A percentile compares a stretch with the other conserved stretches of the same genome.
phyloP scores from a whole-genome alignment of 30 jellyfish, hydroid and myxozoan species.

The Aurelia sp. region DNA sequence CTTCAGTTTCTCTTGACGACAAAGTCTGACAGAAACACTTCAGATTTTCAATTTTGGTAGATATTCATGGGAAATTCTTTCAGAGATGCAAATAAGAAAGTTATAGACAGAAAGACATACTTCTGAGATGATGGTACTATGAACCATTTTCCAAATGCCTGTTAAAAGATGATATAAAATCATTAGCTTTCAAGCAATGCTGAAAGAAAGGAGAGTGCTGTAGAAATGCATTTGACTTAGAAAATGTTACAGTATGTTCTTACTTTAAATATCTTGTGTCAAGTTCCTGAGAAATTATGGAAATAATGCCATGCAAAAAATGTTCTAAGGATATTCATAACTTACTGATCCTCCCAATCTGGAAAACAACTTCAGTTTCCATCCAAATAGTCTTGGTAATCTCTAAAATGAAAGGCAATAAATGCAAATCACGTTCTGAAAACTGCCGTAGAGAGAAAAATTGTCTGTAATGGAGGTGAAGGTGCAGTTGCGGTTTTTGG shows the following conservation, averaged over 20 bases:
- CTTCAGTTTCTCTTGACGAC: not conserved
- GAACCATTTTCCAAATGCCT: constrained; percentile 44
- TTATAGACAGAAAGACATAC: not conserved
- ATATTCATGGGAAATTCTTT: no score
- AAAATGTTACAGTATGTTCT: no score
- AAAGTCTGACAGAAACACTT: no score
- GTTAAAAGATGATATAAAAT: not conserved
- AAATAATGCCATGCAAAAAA: not conserved
- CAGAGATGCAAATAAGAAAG: no score
- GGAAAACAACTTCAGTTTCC: constrained; percentile 27
- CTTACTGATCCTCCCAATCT: constrained; percentile 30
- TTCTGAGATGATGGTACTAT: constrained; percentile 1
- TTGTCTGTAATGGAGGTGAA: no score
- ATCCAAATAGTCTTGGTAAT: constrained; percentile 43
- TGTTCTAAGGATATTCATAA: not conserved
- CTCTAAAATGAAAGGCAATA: constrained; percentile 3
- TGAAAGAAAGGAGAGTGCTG: not conserved
- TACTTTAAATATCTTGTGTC: no score
- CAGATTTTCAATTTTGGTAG: no score
- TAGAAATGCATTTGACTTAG: no score
- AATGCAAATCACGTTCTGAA: not conserved
- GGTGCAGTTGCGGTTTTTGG: no score
- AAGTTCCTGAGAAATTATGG: no score
- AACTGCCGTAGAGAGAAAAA: not conserved
- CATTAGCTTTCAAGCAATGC: no score